A percentile compares a stretch with the other conserved stretches of the same genome.
Evolutionary conservation across 37 sponge, comb jelly and placozoan species (phyloP).

Genomic region (Dysidea cf. avara): DNA sequence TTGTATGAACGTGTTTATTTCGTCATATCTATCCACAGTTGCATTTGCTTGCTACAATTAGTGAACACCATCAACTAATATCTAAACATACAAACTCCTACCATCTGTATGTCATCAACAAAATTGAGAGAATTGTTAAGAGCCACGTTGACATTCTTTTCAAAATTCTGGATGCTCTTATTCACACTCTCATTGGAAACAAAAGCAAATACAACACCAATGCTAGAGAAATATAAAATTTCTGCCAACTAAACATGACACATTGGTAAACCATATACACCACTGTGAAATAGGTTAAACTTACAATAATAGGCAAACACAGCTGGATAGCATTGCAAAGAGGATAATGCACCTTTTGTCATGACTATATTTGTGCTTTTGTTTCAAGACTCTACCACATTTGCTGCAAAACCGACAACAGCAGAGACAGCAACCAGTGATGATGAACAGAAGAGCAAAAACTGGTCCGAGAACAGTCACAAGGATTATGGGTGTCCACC

Average conservation of each 20-base stretch:
- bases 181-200: constrained; percentile 56
- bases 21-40: no score
- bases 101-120: no score
- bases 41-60: no score
- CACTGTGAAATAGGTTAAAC: no score
- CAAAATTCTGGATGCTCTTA: constrained; percentile 5
- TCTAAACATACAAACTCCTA: no score
- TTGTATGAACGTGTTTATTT: no score
- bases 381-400: constrained; percentile 52
- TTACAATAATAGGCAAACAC: constrained; percentile 39
- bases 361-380: constrained; percentile 22
- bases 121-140: no score
- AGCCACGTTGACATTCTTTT: neutral
- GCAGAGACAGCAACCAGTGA: constrained; percentile 48
- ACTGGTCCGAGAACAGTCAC: constrained; percentile 49
- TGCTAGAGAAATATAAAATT: constrained; percentile 53
- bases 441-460: constrained; percentile 28
- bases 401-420: constrained; percentile 75
- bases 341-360: constrained; percentile 32
- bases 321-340: constrained; percentile 30
- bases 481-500: constrained; percentile 56
- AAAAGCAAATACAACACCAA: no score
- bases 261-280: no score
- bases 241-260: neutral
- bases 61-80: no score